Evolutionary conservation across 1,140 invertebrate genomes (phyloP).

Genomic region (Ceratoteleas bidentatus): DNA sequence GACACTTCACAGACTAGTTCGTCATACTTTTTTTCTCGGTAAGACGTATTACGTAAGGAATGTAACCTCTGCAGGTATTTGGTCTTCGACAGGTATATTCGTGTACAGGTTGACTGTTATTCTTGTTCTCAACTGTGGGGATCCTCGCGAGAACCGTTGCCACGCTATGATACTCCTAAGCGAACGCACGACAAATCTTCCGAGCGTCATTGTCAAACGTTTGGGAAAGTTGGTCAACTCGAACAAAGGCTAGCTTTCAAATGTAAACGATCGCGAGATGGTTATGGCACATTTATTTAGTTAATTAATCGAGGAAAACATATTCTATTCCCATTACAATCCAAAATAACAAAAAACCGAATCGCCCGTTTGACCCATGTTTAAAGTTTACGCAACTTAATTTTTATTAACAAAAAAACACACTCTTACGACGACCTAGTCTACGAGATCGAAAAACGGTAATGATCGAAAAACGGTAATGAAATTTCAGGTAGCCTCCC

Average conservation of each 20-base stretch:
- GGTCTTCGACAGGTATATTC: constrained; percentile 57
- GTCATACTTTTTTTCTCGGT: constrained; percentile 13
- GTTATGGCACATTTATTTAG: too few species aligned
- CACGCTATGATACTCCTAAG: constrained; percentile 18
- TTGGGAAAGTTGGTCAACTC: not conserved
- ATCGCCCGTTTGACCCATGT: too few species aligned
- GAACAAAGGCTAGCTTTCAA: not conserved
- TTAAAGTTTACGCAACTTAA: too few species aligned
- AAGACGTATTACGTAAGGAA: constrained; percentile 53
- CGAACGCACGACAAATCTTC: constrained; percentile 27
- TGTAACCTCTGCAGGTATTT: constrained; percentile 58
- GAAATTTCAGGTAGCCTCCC: too few species aligned
- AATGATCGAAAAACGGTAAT: too few species aligned
- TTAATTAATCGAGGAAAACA: too few species aligned
- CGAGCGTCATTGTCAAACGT: constrained; percentile 6
- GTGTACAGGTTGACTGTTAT: constrained; percentile 56
- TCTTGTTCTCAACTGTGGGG: constrained; percentile 45
- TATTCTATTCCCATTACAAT: too few species aligned
- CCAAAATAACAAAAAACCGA: too few species aligned
- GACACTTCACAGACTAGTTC: constrained; percentile 12
- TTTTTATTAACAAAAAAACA: too few species aligned
- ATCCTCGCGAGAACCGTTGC: constrained; percentile 37
- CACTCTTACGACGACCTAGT: too few species aligned
- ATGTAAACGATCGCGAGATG: not conserved
- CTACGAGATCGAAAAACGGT: too few species aligned